Percentiles rank a stretch among this genome's conserved stretches.
These are phyloP conservation scores for Chymomyza amoena DNA, from an alignment of 2,888 invertebrate genomes.

Conservation along the genomic window DNA sequence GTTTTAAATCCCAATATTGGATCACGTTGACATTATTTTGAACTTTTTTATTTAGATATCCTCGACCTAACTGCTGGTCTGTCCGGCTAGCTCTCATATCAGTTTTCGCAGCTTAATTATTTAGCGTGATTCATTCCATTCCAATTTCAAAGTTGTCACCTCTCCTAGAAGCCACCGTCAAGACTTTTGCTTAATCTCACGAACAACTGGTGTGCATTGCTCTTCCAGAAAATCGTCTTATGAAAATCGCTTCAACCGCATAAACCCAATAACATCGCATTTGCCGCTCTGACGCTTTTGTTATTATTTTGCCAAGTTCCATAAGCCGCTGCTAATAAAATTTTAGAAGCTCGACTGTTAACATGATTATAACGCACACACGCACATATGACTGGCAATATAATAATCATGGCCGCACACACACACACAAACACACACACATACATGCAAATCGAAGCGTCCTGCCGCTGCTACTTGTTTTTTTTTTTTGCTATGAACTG, in stretches of 20 bases:
- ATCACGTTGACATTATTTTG: too few species aligned
- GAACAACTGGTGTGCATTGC: neutral
- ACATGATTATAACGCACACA: conserved; percentile 65
- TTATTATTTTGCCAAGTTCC: conserved; percentile 62
- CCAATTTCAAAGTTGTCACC: too few species aligned
- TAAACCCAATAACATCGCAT: conserved; percentile 15
- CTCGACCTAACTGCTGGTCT: too few species aligned
- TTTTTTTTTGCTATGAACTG: neutral
- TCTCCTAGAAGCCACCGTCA: too few species aligned
- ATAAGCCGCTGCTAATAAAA: conserved; percentile 64
- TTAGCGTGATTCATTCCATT: too few species aligned
- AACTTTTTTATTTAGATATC: too few species aligned
- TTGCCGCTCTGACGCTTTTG: conserved; percentile 3
- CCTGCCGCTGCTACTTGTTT: conserved; percentile 10
- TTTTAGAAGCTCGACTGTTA: conserved; percentile 65
- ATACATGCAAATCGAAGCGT: conserved; percentile 19
- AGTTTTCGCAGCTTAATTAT: too few species aligned
- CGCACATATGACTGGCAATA: conserved; percentile 43
- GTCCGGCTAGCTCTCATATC: too few species aligned
- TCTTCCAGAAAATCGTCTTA: neutral
- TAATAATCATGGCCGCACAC: conserved; percentile 54
- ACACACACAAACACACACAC: conserved; percentile 22
- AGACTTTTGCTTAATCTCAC: too few species aligned
- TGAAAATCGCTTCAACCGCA: neutral
- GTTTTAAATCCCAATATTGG: too few species aligned